Percentiles rank a stretch among this genome's conserved stretches.
Evolutionary conservation across 2,797 vertebrate genomes (phyloP).

Genomic region (Sebastes wilsoni): DNA sequence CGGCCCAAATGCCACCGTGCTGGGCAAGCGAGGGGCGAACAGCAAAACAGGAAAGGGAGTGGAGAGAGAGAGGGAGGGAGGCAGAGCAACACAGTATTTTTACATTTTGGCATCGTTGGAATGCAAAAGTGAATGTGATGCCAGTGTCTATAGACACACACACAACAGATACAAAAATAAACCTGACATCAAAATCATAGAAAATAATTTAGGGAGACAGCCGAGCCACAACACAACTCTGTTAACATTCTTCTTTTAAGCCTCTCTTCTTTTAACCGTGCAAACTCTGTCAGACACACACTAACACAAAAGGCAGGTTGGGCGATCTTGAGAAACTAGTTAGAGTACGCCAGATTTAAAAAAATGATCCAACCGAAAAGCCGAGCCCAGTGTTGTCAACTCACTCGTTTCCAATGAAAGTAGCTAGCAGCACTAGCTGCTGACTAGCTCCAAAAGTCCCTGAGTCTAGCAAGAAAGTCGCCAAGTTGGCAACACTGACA

Average conservation of each 20-base stretch:
- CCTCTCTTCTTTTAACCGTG: neutral
- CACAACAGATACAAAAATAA: neutral
- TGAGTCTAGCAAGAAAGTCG: no score
- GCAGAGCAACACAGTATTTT: neutral
- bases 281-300: neutral
- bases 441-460: accelerated
- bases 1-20: constrained; percentile 33
- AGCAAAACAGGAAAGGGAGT: neutral
- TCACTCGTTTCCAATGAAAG: no score
- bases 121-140: constrained; percentile 8
- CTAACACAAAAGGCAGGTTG: neutral
- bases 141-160: neutral
- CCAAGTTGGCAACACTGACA: no score
- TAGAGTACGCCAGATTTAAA: no score
- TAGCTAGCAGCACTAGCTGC: no score
- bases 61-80: neutral
- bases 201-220: neutral
- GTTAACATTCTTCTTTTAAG: neutral
- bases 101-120: neutral
- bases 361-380: no score
- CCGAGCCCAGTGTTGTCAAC: no score
- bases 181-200: neutral
- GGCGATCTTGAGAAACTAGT: no score
- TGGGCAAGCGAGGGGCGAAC: constrained; percentile 8
- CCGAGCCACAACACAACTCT: neutral